Percentiles rank a stretch among this genome's conserved stretches.
Evolutionary conservation across 2,888 invertebrate species (phyloP).

Genomic region (Glaucopsyche alexis): DNA sequence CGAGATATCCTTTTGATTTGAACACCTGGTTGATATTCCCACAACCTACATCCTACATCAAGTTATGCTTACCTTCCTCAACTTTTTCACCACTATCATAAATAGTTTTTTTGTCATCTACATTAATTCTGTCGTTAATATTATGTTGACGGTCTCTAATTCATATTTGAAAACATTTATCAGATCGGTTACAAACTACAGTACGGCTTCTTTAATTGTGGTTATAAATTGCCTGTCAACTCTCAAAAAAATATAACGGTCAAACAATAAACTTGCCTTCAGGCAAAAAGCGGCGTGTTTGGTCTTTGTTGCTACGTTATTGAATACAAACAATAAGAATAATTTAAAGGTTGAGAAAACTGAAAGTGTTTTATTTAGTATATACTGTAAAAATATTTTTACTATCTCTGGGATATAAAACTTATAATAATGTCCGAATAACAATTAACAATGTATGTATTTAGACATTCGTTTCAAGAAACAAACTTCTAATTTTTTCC

Average conservation of each 20-base stretch:
- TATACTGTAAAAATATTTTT: not conserved
- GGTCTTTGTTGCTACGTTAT: not conserved
- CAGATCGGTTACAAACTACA: not conserved
- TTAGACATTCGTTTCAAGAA: too few relatives aligned
- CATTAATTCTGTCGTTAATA: not conserved
- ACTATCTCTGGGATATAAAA: too few relatives aligned
- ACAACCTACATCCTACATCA: slow-evolving; percentile 17
- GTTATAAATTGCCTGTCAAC: not conserved
- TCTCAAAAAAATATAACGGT: not conserved
- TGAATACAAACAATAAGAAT: not conserved
- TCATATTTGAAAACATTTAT: not conserved
- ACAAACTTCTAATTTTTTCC: too few relatives aligned
- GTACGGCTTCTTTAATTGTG: not conserved
- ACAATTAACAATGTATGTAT: too few relatives aligned
- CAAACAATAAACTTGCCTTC: not conserved
- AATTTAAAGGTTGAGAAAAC: not conserved
- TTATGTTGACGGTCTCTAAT: not conserved
- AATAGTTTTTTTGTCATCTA: not conserved
- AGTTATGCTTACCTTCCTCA: not conserved
- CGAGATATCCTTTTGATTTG: slow-evolving; percentile 9
- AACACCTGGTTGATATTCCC: slow-evolving; percentile 24
- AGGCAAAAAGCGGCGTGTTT: not conserved
- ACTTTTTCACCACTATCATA: slow-evolving; percentile 15
- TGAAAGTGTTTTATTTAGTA: not conserved
- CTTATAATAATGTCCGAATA: too few relatives aligned